phyloP scores from a whole-genome alignment of 2,888 invertebrate genomes.

The Tortrix viridana region DNA sequence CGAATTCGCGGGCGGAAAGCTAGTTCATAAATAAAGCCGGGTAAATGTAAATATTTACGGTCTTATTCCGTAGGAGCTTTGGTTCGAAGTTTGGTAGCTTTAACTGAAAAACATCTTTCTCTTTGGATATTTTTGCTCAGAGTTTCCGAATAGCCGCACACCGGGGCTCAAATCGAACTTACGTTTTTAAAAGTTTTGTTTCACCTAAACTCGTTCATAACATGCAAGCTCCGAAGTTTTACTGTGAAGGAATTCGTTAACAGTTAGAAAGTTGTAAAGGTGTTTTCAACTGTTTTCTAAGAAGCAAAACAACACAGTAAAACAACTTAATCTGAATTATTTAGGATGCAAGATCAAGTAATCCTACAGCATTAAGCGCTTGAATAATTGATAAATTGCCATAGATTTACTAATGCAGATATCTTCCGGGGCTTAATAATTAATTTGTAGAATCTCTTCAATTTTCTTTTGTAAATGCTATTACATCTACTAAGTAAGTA shows the following conservation, averaged over 20 bases:
- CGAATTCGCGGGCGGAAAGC: too few species aligned
- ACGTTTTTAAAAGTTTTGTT: neutral
- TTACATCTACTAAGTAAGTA: too few species aligned
- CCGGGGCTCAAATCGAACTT: slow-evolving; percentile 48
- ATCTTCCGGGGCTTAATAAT: too few species aligned
- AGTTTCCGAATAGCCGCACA: slow-evolving; percentile 17
- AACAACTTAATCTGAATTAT: too few species aligned
- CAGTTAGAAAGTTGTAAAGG: neutral
- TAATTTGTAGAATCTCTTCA: too few species aligned
- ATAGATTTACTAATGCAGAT: too few species aligned
- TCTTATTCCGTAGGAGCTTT: neutral
- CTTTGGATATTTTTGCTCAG: slow-evolving; percentile 4
- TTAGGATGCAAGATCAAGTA: too few species aligned
- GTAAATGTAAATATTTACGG: neutral
- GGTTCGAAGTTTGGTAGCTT: slow-evolving; percentile 11
- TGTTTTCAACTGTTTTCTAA: too few species aligned
- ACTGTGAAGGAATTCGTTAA: neutral
- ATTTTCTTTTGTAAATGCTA: too few species aligned
- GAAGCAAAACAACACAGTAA: too few species aligned
- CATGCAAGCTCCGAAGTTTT: slow-evolving; percentile 14
- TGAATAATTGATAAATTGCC: too few species aligned
- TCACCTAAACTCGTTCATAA: slow-evolving; percentile 21
- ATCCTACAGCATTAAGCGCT: too few species aligned
- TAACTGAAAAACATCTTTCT: slow-evolving; percentile 9
- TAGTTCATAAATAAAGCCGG: neutral